phyloP scores from a whole-genome alignment of 2,797 vertebrate species.

The Mus caroli region DNA sequence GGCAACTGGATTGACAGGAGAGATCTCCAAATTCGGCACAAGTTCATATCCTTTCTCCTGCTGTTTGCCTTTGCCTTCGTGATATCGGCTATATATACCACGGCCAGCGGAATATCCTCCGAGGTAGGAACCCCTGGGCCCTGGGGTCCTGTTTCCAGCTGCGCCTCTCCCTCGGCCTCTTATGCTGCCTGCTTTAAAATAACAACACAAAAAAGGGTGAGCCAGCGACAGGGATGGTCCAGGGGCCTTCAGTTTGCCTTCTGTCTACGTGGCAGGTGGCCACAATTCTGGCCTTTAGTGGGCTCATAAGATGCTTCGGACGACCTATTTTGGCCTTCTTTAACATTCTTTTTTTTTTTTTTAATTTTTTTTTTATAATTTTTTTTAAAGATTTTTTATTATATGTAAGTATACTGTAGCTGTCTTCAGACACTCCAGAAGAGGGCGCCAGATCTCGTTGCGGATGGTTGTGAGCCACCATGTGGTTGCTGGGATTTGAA shows the following conservation, averaged over 20 bases:
- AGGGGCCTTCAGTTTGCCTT: fast-evolving
- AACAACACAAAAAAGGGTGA: conserved; percentile 89
- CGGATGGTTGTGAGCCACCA: too few species aligned
- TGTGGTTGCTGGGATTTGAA: too few species aligned
- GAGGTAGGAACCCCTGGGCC: conserved; percentile 98
- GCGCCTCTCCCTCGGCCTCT: conserved; percentile 98
- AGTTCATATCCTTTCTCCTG: conserved; percentile 98
- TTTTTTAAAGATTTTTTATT: too few species aligned
- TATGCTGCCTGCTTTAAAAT: conserved; percentile 99
- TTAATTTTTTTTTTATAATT: too few species aligned
- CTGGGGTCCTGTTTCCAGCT: conserved; percentile 96
- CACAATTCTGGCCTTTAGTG: neutral
- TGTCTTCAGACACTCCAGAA: too few species aligned
- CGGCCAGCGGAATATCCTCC: conserved; percentile 99
- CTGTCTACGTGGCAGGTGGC: neutral
- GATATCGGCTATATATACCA: conserved; percentile 99
- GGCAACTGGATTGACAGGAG: conserved; percentile 96
- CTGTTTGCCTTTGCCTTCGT: conserved; percentile 99
- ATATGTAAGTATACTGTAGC: too few species aligned
- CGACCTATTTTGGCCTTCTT: neutral
- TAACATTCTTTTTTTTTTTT: too few species aligned
- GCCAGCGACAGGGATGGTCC: neutral
- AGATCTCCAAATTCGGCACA: conserved; percentile 96
- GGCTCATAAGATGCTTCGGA: neutral
- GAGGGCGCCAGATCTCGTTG: too few species aligned